Percentiles rank a stretch among this genome's conserved stretches.
phyloP scores from a whole-genome alignment of 2,113 vertebrate genomes.

The Callipepla californica region DNA sequence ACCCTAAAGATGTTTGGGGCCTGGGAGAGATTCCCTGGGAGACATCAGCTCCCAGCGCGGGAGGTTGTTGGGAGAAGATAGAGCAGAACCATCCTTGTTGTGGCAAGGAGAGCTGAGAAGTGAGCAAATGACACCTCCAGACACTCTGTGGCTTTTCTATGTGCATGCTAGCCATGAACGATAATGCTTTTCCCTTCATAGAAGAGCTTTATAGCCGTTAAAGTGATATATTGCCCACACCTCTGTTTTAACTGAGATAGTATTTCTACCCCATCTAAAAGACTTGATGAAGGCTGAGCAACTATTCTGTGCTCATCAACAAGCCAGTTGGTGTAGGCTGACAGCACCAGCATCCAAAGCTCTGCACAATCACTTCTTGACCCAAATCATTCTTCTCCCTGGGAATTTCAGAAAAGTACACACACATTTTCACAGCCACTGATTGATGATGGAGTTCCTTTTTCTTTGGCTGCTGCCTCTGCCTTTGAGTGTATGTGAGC shows the following conservation, averaged over 20 bases:
- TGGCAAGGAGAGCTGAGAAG: neutral
- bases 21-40: slow-evolving; percentile 27
- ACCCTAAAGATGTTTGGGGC: slow-evolving; percentile 2
- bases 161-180: neutral
- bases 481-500: slow-evolving; percentile 2
- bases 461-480: slow-evolving; percentile 9
- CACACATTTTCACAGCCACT: neutral
- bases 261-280: neutral
- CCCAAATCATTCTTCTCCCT: neutral
- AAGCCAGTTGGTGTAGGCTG: neutral
- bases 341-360: neutral
- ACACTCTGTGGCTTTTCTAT: neutral
- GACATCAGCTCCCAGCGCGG: neutral
- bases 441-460: slow-evolving; percentile 16
- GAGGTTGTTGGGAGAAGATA: neutral
- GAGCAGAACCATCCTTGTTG: neutral
- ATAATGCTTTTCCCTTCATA: neutral
- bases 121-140: neutral
- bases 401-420: slow-evolving; percentile 12
- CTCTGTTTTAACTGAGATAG: neutral
- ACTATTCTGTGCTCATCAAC: neutral
- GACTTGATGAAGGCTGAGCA: neutral
- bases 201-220: neutral
- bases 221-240: neutral
- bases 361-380: neutral